Evolutionary conservation across 2,113 vertebrate genomes (phyloP).

Genomic region (Toxostoma redivivum): DNA sequence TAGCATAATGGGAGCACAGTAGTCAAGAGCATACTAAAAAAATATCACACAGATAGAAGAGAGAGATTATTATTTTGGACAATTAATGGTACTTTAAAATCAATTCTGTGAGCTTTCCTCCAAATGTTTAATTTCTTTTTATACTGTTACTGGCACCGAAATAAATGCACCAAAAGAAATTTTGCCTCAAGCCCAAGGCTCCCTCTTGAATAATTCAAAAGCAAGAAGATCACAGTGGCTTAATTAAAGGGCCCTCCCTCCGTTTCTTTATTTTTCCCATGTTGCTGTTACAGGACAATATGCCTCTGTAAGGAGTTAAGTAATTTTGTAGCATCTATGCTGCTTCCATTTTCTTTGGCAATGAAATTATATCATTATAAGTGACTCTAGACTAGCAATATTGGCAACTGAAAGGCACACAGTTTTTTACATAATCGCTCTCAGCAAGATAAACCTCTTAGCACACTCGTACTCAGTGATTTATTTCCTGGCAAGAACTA

Average conservation of each 20-base stretch:
- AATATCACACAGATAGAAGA: not conserved
- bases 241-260: constrained; percentile 35
- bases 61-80: not conserved
- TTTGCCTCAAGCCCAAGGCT: constrained; percentile 27
- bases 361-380: not conserved
- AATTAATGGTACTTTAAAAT: not conserved
- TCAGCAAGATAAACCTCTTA: not conserved
- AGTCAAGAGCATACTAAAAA: not conserved
- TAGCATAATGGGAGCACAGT: not conserved
- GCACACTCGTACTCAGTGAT: not conserved
- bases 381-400: not conserved
- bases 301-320: not conserved
- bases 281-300: not conserved
- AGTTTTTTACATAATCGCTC: not conserved
- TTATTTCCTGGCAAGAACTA: not conserved
- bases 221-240: constrained; percentile 8
- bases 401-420: not conserved
- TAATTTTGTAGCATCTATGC: not conserved
- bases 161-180: constrained; percentile 23
- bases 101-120: not conserved
- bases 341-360: not conserved
- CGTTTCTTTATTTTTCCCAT: not conserved
- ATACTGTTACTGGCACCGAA: not conserved
- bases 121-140: constrained; percentile 24
- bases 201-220: constrained; percentile 56